phyloP scores from a whole-genome alignment of 2,113 vertebrate species.

The Cryptotis parvus region DNA sequence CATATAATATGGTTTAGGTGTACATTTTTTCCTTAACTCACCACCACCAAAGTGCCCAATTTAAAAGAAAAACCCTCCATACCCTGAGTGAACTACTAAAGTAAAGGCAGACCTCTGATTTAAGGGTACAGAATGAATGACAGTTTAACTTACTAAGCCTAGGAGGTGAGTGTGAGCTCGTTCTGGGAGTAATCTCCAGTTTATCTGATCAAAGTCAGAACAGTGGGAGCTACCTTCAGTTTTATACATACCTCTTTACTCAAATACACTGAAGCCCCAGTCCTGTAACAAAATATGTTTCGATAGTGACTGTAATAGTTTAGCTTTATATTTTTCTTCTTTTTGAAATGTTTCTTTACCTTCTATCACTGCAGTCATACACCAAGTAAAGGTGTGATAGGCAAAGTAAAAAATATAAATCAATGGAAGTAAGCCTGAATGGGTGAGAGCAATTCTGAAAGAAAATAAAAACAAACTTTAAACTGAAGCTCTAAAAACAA shows the following conservation, averaged over 20 bases:
- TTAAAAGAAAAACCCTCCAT: not conserved
- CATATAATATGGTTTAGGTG: no score
- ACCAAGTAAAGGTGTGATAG: not conserved
- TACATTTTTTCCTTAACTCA: no score
- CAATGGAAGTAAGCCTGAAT: not conserved
- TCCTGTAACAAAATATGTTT: not conserved
- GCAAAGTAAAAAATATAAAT: not conserved
- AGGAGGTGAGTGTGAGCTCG: not conserved
- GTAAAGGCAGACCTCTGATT: not conserved
- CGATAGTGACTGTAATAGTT: not conserved
- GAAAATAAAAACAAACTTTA: not conserved
- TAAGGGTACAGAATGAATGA: not conserved
- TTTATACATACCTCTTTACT: not conserved
- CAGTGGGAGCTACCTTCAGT: no score
- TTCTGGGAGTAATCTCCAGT: not conserved
- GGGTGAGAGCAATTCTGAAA: no score
- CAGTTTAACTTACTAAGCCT: not conserved
- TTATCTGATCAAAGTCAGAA: not conserved
- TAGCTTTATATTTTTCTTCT: not conserved
- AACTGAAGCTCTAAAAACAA: not conserved
- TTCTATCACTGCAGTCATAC: not conserved
- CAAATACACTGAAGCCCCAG: not conserved
- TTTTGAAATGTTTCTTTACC: not conserved
- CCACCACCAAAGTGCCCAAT: no score
- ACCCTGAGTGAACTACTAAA: not conserved